A percentile compares a stretch with the other conserved stretches of the same genome.
These are phyloP conservation scores for Galbula dea DNA, from an alignment of 2,113 vertebrate species.

Conservation along the genomic window DNA sequence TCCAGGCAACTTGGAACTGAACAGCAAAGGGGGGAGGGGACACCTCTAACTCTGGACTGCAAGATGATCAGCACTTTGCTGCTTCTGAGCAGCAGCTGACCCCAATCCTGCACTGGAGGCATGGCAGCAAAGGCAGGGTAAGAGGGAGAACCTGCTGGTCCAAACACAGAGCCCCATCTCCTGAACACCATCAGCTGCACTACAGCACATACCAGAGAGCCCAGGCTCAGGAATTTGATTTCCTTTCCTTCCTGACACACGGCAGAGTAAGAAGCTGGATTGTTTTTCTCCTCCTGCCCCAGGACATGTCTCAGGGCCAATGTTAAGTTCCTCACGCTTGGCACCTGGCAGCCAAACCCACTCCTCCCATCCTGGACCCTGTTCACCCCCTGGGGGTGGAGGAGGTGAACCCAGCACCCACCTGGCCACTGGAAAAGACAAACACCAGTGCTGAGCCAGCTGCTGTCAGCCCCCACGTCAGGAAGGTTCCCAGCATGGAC, in stretches of 20 bases:
- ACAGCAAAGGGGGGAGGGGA: no score
- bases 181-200: fast-evolving
- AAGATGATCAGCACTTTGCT: background rate
- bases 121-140: background rate
- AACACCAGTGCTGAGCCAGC: slow-evolving; percentile 91
- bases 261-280: background rate
- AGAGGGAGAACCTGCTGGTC: background rate
- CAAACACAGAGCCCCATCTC: background rate
- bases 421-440: slow-evolving; percentile 88
- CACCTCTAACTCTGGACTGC: background rate
- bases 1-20: background rate
- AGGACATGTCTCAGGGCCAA: background rate
- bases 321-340: fast-evolving
- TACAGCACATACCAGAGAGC: background rate
- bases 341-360: background rate
- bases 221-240: background rate
- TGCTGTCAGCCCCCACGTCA: slow-evolving; percentile 93
- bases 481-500: slow-evolving; percentile 87
- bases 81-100: background rate
- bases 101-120: background rate
- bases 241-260: background rate
- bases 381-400: fast-evolving
- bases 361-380: fast-evolving
- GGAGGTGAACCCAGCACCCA: slow-evolving; percentile 27
- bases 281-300: background rate